phyloP scores from a whole-genome alignment of 2,113 vertebrate genomes.

The Carollia perspicillata region DNA sequence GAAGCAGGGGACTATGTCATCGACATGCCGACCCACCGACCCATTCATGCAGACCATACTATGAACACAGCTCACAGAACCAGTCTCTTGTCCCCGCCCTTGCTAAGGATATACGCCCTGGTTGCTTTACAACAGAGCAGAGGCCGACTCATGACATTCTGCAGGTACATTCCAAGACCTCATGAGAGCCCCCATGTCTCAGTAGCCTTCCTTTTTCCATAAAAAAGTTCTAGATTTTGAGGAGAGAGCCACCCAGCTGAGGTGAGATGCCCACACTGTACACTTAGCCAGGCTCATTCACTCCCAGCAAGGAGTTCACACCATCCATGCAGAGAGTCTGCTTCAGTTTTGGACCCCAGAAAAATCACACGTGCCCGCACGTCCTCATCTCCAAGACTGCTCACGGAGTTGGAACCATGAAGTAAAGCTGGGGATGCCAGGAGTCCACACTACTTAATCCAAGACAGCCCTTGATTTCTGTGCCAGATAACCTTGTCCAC shows the following conservation, averaged over 20 bases:
- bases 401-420: not conserved
- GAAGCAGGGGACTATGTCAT: not conserved
- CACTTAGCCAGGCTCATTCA: not conserved
- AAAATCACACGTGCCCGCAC: not conserved
- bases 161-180: not conserved
- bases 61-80: not conserved
- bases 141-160: not conserved
- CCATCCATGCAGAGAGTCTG: not conserved
- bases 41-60: not conserved
- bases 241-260: not conserved
- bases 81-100: not conserved
- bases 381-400: not conserved
- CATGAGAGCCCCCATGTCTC: not conserved
- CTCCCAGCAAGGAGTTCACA: not conserved
- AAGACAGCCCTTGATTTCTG: not conserved
- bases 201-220: not conserved
- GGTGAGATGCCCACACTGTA: not conserved
- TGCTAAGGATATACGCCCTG: not conserved
- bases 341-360: not conserved
- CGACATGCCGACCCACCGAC: not conserved
- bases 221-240: not conserved
- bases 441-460: not conserved
- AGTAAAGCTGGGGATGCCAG: not conserved
- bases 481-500: not conserved
- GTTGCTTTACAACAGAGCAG: not conserved